Evolutionary conservation across 2,113 vertebrate species (phyloP).

Genomic region (Heterotis niloticus): DNA sequence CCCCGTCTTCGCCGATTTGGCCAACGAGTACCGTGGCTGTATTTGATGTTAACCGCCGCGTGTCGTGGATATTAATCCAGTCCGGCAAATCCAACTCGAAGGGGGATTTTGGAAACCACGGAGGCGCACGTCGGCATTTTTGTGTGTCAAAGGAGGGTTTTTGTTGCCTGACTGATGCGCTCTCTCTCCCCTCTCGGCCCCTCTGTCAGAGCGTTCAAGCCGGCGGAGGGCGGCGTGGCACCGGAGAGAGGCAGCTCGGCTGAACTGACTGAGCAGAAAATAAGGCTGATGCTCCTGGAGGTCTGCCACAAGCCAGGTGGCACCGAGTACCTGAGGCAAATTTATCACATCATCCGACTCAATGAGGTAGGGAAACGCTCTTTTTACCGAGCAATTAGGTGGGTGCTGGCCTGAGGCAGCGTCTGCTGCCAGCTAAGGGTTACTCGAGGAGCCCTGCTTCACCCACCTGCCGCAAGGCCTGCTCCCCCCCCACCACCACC

Average conservation of each 20-base stretch:
- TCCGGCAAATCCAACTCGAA: neutral
- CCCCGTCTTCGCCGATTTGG: neutral
- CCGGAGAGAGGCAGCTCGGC: slow-evolving; percentile 65
- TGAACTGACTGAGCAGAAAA: slow-evolving; percentile 96
- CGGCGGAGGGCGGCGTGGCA: slow-evolving; percentile 55
- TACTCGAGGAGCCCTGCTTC: slow-evolving; percentile 68
- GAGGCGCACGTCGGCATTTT: neutral
- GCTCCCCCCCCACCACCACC: neutral
- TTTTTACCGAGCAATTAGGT: slow-evolving; percentile 95
- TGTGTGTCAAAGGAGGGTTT: neutral
- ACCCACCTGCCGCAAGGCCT: neutral
- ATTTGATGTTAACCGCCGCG: neutral
- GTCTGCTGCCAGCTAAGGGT: slow-evolving; percentile 79
- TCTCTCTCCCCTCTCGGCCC: slow-evolving; percentile 40
- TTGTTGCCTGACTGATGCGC: neutral
- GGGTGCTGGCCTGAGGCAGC: slow-evolving; percentile 87
- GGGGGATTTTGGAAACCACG: neutral
- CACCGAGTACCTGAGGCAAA: slow-evolving; percentile 92
- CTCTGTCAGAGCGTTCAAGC: slow-evolving; percentile 67
- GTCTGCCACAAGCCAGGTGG: slow-evolving; percentile 98
- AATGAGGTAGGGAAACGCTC: slow-evolving; percentile 98
- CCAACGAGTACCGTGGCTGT: neutral
- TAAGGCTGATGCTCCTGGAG: slow-evolving; percentile 94
- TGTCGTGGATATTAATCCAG: neutral
- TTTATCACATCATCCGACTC: slow-evolving; percentile 98